These are phyloP conservation scores for Nyctalus aviator DNA, from an alignment of 2,797 vertebrate genomes.

Conservation along the genomic window DNA sequence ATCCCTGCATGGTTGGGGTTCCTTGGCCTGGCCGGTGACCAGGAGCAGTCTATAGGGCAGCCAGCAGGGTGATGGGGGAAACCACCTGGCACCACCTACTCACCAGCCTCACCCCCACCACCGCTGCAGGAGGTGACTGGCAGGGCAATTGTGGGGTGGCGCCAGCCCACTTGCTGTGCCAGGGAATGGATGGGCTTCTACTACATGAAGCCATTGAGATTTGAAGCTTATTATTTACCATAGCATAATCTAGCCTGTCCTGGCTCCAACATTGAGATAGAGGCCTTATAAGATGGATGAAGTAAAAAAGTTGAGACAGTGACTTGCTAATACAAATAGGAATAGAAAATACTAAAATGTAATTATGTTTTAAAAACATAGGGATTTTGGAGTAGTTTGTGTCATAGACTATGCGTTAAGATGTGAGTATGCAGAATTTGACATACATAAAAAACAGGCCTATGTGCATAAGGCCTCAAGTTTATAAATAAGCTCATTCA, in stretches of 20 bases:
- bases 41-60: too few species aligned
- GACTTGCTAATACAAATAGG: neutral
- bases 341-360: neutral
- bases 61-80: rapidly evolving
- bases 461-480: too few species aligned
- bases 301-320: neutral
- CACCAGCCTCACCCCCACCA: too few species aligned
- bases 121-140: too few species aligned
- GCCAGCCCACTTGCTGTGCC: neutral
- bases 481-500: neutral
- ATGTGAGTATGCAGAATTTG: neutral
- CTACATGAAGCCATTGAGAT: neutral
- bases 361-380: neutral
- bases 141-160: rapidly evolving
- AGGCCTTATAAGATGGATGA: neutral
- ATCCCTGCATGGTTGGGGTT: too few species aligned
- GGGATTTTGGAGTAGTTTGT: neutral
- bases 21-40: too few species aligned
- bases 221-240: neutral
- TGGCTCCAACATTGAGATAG: neutral
- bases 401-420: neutral
- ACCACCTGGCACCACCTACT: too few species aligned
- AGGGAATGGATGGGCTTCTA: neutral
- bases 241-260: neutral
- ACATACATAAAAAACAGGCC: too few species aligned